Evolutionary conservation across 2,113 vertebrate species (phyloP), one percentile per base, ranked within the genome.

Genomic region (Dendropsophus ebraccatus): DNA sequence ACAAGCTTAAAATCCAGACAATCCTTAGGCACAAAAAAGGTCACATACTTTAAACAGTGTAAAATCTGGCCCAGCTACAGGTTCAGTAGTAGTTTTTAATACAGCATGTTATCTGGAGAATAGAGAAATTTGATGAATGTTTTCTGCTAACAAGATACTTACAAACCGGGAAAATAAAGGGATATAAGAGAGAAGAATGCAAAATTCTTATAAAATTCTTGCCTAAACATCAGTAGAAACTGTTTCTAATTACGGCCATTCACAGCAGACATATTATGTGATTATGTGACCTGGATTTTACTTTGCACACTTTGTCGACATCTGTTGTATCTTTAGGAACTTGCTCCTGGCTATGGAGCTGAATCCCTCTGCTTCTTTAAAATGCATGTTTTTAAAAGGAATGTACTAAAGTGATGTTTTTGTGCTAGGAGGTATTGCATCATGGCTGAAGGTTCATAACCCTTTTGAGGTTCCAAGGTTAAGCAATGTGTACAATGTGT

Each of bases 131-230:
- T 65, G 72, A 50, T 89, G 87, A 92, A 77, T n/a, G 2, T 77
- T 89, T n/a, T 69, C 67, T 91, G 30, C 78, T 65, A 69, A 85
- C 78, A 87, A 90, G 87, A 84, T 23, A 54, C 58, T 35, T 87
- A 89, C 41, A 87, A 88, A 88, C 76, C 90, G 90, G 95, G 91
- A 93, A 91, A 91, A 92, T 92, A 90, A 35, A 87, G 87, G 91
- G 87, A 73, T 74, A 10, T 41, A 88, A 88, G 75, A 52, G 52
- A 83, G 28, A 87, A 90, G 91, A 91, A 90, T 72, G 91, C 89
- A 86, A 88, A 88, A 89, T 88, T 56, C 85, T 90, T 90, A 82
- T 92, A 87, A 90, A 89, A 91, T 91, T 87, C 90, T 87, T 88
- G 89, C 81, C 88, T 91, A 69, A 90, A 87, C 87, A 83, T 60